A percentile compares a stretch with the other conserved stretches of the same genome.
Conservation (phyloP, 30 jellyfish, hydroid and myxozoan genomes). For the Chrysaora quinquecirrha region DNA sequence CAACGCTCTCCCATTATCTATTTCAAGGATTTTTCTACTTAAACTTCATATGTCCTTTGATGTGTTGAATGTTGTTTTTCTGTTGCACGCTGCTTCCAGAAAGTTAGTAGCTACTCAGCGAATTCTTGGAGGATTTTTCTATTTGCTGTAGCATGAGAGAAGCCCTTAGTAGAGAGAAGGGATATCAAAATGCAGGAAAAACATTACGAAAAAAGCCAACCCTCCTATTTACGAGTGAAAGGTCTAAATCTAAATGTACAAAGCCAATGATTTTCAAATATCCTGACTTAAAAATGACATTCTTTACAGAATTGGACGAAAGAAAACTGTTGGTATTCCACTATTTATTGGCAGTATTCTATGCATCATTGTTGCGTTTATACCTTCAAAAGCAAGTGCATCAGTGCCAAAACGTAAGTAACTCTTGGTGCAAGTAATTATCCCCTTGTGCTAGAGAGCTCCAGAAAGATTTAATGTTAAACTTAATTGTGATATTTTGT, state of each 20-base stretch:
- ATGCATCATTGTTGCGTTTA: slow-evolving; percentile 37
- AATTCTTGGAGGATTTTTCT: background rate
- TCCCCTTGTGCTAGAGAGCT: too few relatives aligned
- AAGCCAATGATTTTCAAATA: background rate
- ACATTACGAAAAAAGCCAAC: background rate
- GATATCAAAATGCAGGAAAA: background rate
- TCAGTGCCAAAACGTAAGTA: slow-evolving; percentile 7
- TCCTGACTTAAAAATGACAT: background rate
- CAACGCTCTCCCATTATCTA: too few relatives aligned
- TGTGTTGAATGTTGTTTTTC: too few relatives aligned
- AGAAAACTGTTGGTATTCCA: slow-evolving; percentile 3
- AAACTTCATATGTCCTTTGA: too few relatives aligned
- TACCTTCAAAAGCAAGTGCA: slow-evolving; percentile 31
- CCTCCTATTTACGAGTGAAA: background rate
- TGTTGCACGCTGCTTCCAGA: too few relatives aligned
- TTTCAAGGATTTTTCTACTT: too few relatives aligned
- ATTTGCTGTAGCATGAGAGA: background rate
- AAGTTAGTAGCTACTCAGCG: too few relatives aligned
- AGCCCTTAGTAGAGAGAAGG: background rate
- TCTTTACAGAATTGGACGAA: slow-evolving; percentile 9
- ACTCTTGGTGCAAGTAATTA: too few relatives aligned
- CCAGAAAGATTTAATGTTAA: too few relatives aligned
- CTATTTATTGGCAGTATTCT: slow-evolving; percentile 10
- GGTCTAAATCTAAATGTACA: too few relatives aligned
- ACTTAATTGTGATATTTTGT: too few relatives aligned